Evolutionary conservation across 2,113 vertebrate species (phyloP), one percentile per base, ranked within the genome.

Genomic region (Pimephales promelas): DNA sequence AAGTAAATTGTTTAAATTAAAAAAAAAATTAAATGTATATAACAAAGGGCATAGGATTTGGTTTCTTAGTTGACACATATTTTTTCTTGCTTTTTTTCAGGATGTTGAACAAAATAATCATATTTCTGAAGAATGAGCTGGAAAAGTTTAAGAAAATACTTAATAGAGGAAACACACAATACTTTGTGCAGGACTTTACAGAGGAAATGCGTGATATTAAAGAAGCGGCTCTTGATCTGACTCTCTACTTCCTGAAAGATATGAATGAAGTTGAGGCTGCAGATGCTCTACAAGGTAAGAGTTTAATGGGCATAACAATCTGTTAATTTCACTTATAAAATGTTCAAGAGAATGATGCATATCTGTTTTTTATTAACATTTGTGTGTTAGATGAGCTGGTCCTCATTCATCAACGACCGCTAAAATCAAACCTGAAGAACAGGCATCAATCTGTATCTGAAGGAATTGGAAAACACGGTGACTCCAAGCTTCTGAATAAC

Each of bases 241-340:
- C 49, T 5, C 73, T 85, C 2, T 22, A 74, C 36, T 85, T 59
- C 18, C 59, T 85, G 10, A 81, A 18, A 40, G 0, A 3, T 6
- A 72, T 86, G 80, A 28, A 72, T n/a, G n/a, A n/a, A n/a, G n/a
- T n/a, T n/a, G n/a, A n/a, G n/a, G 8, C 31, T 10, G 84, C 80
- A 62, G 31, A 77, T n/a, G 24, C 73, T 24, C 64, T 86, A 24
- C 18, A 86, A 62, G 70, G 84, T 86, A 82, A 72, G 62, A n/a
- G n/a, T n/a, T n/a, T n/a, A n/a, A 52, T 10, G 9, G 28, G 22
- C n/a, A n/a, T 24, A 8, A 4, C 20, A 3, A 61, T 28, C 14
- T 45, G 1, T 64, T 6, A 61, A 5, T 62, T 0, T 16, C 59
- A 52, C 11, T 73, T 4, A 28, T 28, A n/a, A 10, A 16, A 49